phyloP scores from a whole-genome alignment of 1,140 invertebrate genomes.

The Drosophila ogumai region DNA sequence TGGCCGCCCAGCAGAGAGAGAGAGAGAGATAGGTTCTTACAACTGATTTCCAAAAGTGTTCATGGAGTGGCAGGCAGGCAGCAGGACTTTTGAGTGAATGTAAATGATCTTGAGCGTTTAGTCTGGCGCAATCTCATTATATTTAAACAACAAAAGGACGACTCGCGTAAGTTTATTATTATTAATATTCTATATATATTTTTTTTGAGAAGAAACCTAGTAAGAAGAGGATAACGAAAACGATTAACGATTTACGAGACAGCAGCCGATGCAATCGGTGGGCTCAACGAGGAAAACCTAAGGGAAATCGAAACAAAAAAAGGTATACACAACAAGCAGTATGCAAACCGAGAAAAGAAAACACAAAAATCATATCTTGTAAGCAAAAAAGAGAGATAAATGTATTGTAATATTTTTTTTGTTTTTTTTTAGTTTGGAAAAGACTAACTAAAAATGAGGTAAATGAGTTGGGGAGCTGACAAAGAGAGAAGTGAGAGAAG shows the following conservation, averaged over 20 bases:
- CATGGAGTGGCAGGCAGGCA: slow-evolving; percentile 26
- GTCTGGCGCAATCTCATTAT: slow-evolving; percentile 74
- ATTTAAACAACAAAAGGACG: slow-evolving; percentile 36
- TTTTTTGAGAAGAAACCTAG: slow-evolving; percentile 19
- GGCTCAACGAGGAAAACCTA: slow-evolving; percentile 7
- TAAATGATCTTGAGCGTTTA: slow-evolving; percentile 31
- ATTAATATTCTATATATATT: slow-evolving; percentile 28
- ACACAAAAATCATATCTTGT: slow-evolving; percentile 43
- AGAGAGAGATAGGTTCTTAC: neutral
- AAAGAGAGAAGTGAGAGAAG: neutral
- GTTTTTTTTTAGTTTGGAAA: slow-evolving; percentile 9
- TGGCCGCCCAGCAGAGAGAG: neutral
- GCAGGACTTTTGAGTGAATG: slow-evolving; percentile 14
- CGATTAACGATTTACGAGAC: neutral
- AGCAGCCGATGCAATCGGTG: slow-evolving; percentile 51
- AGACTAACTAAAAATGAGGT: neutral
- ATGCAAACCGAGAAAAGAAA: slow-evolving; percentile 14
- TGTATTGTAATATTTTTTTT: slow-evolving; percentile 15
- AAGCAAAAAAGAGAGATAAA: slow-evolving; percentile 18
- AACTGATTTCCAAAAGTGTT: slow-evolving; percentile 41
- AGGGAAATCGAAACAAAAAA: slow-evolving; percentile 1
- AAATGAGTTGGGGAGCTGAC: neutral
- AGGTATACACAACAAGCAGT: slow-evolving; percentile 14
- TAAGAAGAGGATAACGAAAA: neutral
- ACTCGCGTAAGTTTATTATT: slow-evolving; percentile 17